Conservation (phyloP, 2,113 vertebrate genomes). For the Rhinoderma darwinii region DNA sequence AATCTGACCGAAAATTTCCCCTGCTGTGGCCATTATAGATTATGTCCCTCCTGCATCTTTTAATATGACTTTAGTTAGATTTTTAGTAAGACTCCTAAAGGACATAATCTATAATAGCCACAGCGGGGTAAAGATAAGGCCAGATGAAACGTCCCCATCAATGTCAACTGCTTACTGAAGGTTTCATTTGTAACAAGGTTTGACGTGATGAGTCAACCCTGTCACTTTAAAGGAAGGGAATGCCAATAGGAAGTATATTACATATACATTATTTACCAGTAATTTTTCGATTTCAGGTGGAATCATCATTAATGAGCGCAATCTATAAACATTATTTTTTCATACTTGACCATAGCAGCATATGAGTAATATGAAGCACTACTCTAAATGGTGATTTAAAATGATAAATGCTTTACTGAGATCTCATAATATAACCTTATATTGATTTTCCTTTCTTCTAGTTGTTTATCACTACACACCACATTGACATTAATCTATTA, state of each 20-base stretch:
- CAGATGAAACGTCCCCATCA: too few species aligned
- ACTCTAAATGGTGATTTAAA: neutral
- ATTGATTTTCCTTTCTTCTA: slow-evolving; percentile 1
- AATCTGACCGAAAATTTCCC: too few species aligned
- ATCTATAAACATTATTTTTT: neutral
- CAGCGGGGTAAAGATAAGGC: too few species aligned
- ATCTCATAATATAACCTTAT: slow-evolving; percentile 4
- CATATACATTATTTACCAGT: neutral
- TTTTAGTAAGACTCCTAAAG: too few species aligned
- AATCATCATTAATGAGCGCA: neutral
- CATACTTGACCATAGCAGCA: neutral
- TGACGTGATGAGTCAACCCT: too few species aligned
- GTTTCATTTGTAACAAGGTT: too few species aligned
- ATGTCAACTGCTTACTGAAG: too few species aligned
- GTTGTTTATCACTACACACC: slow-evolving; percentile 13
- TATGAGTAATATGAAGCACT: neutral
- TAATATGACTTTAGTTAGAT: too few species aligned
- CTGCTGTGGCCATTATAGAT: too few species aligned
- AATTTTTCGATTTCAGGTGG: neutral
- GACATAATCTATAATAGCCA: too few species aligned
- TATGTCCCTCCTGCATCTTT: too few species aligned
- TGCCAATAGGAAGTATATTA: neutral
- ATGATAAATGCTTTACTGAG: neutral
- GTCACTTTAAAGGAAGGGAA: neutral
- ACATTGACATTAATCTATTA: slow-evolving; percentile 8